Base-by-base conservation (phyloP, 2,113 vertebrate genomes). In the Rhombomys opimus region DNA sequence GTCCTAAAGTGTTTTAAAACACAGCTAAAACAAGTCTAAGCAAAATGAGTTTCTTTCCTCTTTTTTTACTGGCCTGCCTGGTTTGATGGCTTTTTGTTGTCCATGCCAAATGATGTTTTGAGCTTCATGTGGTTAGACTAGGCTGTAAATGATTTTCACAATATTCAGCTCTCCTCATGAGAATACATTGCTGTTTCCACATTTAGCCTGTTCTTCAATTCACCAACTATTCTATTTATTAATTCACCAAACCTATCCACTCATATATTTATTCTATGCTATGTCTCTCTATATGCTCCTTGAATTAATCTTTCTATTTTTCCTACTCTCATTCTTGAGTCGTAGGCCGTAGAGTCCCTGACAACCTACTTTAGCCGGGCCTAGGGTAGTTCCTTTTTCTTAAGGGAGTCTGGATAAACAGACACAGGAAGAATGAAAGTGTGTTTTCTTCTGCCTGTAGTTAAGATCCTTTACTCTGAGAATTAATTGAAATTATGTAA, bases 1-100 rank as follows among this genome's bases (percentile, higher is more conserved):
- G 92, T 93, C 91, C 94, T 97, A 97, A 96, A 96, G 92, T 95
- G 78, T 92, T 93, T 97, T 97, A 97, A 97, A 92, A 95, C 95
- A 70, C 52, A 96, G 92, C 95, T 94, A 90, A 95, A 96, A 95
- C 81, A 97, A 96, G 95, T 95, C 96, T 84, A 93, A 97, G 87
- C 93, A 96, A 93, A 97, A 97, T 92, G 92, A 93, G 82, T 95
- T 95, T 95, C 91, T 95, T 95, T 97, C 81, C 91, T 97, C 85
- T 80, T 46, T 80, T 97, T 97, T 94, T 96, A 57, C 94, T 95
- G 86, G 89, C 61, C 93, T 96, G 93, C 61, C 35, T 38, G 90
- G 65, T 92, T 97, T 93, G 96, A 97, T 94, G 97, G 70, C 86
- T 91, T 97, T 97, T 89, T 93, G 95, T 97, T 75, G 3, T 78